Percentiles rank a stretch among this genome's conserved stretches.
Conservation (phyloP, 2,113 vertebrate species). For the Athene cunicularia region DNA sequence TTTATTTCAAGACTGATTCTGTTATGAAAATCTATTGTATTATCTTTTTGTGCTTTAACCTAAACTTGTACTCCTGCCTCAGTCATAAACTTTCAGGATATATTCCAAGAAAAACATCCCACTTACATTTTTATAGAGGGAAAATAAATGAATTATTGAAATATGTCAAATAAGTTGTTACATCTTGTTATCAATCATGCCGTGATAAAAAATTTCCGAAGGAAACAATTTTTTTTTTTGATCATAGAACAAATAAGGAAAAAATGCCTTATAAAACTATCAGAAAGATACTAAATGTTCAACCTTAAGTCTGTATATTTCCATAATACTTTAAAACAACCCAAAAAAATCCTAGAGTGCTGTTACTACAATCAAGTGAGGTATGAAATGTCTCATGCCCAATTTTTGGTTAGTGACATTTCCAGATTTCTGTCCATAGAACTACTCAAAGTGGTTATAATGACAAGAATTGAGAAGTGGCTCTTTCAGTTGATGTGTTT, state of each 20-base stretch:
- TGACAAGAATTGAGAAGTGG: constrained; percentile 33
- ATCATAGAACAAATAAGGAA: background rate
- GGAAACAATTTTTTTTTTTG: background rate
- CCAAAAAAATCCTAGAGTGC: background rate
- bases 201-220: background rate
- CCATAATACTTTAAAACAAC: background rate
- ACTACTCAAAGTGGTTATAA: constrained; percentile 8
- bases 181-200: background rate
- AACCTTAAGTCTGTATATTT: background rate
- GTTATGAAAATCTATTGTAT: background rate
- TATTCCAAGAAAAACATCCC: background rate
- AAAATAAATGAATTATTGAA: background rate
- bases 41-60: background rate
- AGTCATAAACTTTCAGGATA: background rate
- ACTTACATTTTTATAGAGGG: background rate
- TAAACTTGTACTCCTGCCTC: background rate
- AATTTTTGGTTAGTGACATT: background rate
- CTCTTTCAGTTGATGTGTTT: constrained; percentile 19
- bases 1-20: background rate
- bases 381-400: background rate
- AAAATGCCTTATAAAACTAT: background rate
- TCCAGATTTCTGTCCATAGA: background rate
- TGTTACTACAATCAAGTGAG: background rate
- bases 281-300: background rate
- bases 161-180: background rate